Conservation (phyloP, 2,888 invertebrate species). For the Lasioglossum calceatum region DNA sequence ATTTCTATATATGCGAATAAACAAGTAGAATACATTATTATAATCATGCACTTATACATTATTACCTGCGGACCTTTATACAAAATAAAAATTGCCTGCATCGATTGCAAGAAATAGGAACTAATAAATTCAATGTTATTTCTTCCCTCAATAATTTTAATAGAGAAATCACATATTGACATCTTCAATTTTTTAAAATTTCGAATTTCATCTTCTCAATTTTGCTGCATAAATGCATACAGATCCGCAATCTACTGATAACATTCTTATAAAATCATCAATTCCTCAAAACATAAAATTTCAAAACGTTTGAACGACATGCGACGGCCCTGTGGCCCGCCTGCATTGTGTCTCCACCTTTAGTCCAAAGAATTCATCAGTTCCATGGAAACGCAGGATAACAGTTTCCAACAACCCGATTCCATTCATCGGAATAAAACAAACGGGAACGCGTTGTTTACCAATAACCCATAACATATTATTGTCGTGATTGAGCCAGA, state of each 20-base stretch:
- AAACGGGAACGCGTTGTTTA: neutral
- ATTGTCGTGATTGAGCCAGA: neutral
- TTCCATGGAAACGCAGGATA: conserved; percentile 55
- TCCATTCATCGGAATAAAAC: conserved; percentile 9
- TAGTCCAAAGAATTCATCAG: conserved; percentile 39
- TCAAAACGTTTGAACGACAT: neutral
- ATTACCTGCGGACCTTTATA: too few relatives aligned
- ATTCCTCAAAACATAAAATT: neutral
- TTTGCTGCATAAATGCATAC: too few relatives aligned
- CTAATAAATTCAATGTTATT: too few relatives aligned
- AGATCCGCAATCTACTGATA: too few relatives aligned
- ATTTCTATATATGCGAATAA: neutral
- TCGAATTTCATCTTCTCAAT: too few relatives aligned
- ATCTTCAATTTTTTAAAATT: too few relatives aligned
- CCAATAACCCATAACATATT: neutral
- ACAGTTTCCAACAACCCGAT: conserved; percentile 24
- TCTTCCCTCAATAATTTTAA: too few relatives aligned
- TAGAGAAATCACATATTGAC: too few relatives aligned
- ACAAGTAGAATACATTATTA: neutral
- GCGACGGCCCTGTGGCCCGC: conserved; percentile 8
- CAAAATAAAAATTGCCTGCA: too few relatives aligned
- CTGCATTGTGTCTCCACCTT: conserved; percentile 52
- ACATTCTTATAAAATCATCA: neutral
- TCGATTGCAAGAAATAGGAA: too few relatives aligned
- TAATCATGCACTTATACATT: too few relatives aligned